Evolutionary conservation across 64 coral and sea anemone species (phyloP).

Genomic region (Orbicella faveolata): DNA sequence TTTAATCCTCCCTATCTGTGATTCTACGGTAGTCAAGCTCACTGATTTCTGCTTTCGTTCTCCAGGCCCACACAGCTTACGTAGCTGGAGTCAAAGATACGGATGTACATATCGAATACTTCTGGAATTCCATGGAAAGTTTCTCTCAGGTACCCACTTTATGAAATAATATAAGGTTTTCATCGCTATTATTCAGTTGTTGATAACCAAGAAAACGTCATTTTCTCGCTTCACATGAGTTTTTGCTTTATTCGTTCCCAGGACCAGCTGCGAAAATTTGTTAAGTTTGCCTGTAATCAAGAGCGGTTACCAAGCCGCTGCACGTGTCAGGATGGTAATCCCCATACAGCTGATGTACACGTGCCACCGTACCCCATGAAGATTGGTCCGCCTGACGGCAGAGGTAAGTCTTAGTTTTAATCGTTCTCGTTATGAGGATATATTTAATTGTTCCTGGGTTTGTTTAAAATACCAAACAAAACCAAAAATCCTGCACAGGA

Average conservation of each 20-base stretch:
- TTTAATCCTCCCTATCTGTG: too few species aligned
- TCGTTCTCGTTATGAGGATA: too few species aligned
- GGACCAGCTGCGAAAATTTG: constrained; percentile 96
- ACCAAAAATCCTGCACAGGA: too few species aligned
- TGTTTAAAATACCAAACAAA: too few species aligned
- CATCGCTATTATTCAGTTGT: too few species aligned
- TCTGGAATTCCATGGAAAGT: constrained; percentile 89
- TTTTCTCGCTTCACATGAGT: not conserved
- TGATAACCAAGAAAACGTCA: too few species aligned
- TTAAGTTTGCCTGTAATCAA: constrained; percentile 99
- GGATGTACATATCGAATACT: constrained; percentile 93
- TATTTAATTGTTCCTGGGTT: not conserved
- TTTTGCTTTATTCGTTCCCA: constrained; percentile 18
- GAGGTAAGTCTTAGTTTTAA: constrained; percentile 52
- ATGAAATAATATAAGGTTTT: not conserved
- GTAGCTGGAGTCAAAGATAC: constrained; percentile 92
- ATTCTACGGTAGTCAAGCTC: not conserved
- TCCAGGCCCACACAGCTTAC: constrained; percentile 85
- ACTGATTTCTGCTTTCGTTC: not conserved
- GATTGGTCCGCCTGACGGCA: constrained; percentile 93
- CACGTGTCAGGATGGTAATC: constrained; percentile 90
- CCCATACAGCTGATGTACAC: constrained; percentile 78
- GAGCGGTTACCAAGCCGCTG: constrained; percentile 91
- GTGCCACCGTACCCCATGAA: constrained; percentile 99
- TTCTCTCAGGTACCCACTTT: constrained; percentile 75